Conservation (phyloP, 2,888 invertebrate genomes). For the Herminia tarsipennalis region DNA sequence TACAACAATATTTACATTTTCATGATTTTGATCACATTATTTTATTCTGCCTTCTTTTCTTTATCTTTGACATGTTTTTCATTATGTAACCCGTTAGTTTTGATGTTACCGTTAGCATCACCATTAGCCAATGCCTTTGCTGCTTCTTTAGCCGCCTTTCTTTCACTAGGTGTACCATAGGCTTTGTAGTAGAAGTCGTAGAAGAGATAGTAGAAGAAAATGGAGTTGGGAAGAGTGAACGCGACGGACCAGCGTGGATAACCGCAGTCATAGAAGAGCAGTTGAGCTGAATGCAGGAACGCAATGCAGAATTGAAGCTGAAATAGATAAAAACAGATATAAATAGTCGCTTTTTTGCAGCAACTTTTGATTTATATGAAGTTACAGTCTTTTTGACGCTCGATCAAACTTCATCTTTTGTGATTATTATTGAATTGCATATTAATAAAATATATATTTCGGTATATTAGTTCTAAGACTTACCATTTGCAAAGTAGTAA, state of each 20-base stretch:
- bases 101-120: slow-evolving; percentile 44
- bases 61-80: slow-evolving; percentile 27
- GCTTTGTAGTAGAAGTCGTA: slow-evolving; percentile 95
- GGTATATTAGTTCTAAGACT: too few relatives aligned
- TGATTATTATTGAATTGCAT: too few relatives aligned
- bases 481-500: slow-evolving; percentile 89
- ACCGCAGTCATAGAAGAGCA: slow-evolving; percentile 94
- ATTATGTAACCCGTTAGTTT: slow-evolving; percentile 34
- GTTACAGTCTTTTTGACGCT: too few relatives aligned
- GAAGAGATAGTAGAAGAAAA: slow-evolving; percentile 97
- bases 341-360: too few relatives aligned
- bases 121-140: slow-evolving; percentile 48
- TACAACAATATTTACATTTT: slow-evolving; percentile 40
- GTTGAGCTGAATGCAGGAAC: slow-evolving; percentile 94
- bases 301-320: slow-evolving; percentile 96
- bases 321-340: slow-evolving; percentile 49
- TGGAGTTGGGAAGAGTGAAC: slow-evolving; percentile 95
- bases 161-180: slow-evolving; percentile 81
- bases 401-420: neutral
- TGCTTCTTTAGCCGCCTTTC: slow-evolving; percentile 39
- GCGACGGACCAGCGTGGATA: slow-evolving; percentile 94
- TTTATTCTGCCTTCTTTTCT: slow-evolving; percentile 36
- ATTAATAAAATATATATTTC: too few relatives aligned
- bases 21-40: slow-evolving; percentile 9
- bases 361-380: neutral